Base-by-base conservation (phyloP, 2,888 invertebrate genomes). In the Tetragonisca angustula region DNA sequence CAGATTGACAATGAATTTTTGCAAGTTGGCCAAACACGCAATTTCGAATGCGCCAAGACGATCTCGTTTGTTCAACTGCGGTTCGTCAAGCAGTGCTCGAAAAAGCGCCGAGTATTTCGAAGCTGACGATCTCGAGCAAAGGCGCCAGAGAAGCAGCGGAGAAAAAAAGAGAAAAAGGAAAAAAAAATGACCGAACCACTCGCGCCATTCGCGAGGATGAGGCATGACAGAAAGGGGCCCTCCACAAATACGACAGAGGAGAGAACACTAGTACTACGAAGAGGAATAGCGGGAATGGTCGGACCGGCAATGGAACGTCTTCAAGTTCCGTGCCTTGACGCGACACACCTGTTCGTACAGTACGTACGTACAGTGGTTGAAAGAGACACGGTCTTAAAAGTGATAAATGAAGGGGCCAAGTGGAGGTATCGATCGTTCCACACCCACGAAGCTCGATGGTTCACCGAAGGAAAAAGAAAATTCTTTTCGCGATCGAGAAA, bases 311-410 rank as follows among this genome's bases (percentile, higher is more conserved):
- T 36, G 70, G 75, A 64, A 64, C 56, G 75, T 75, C 70, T 75
- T 61, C 50, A 69, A 50, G 67, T 74, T 81, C 43, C 69, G 62
- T 43, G 71, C 72, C 56, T 79, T 24, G 82, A 85, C 67, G 32
- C 67, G 86, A 81, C 79, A 79, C 82, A 83, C 79, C 83, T 86
- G 82, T 62, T 62, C 80, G n/a, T 43, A 43, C 43, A 61, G 54
- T 61, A 56, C 54, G 64, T 52, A 15, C 11, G 27, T 27, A 27
- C 27, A 56, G 27, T 61, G 19, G 61, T 9, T 59, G n/a, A 15
- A 59, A n/a, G n/a, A 24, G 56, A 15, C 56, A 59, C 56, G 15
- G 56, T 43, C 43, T 43, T 43, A 2, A 59, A 15, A 15, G n/a
- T 59, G n/a, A 59, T 15, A 59, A n/a, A 59, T 59, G n/a, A 59